These are phyloP conservation scores for Cacoxenus indagator DNA, from an alignment of 2,888 invertebrate genomes.

Conservation along the genomic window DNA sequence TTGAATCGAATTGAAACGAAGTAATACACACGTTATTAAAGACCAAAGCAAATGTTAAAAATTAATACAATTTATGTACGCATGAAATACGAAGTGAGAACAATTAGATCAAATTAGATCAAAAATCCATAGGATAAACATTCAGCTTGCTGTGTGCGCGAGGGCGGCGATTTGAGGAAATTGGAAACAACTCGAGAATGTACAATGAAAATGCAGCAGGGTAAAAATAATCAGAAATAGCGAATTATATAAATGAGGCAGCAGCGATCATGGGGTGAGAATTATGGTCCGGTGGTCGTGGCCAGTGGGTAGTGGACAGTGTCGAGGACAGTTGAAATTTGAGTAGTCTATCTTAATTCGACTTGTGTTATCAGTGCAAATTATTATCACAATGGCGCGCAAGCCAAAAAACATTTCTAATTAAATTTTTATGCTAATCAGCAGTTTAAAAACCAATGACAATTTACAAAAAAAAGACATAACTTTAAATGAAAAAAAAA, in stretches of 20 bases:
- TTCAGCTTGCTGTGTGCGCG: background rate
- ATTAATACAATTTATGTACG: background rate
- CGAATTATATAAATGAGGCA: background rate
- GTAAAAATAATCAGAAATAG: background rate
- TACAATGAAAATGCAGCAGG: background rate
- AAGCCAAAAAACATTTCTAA: constrained; percentile 1
- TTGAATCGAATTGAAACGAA: background rate
- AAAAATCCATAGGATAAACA: background rate
- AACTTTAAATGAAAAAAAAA: background rate
- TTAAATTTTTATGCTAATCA: constrained; percentile 21
- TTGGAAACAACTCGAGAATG: background rate
- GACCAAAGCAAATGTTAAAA: background rate
- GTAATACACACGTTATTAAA: background rate
- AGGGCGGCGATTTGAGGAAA: background rate
- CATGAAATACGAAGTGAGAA: background rate
- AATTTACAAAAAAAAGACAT: constrained; percentile 1
- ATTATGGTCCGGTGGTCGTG: background rate
- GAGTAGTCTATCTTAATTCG: too few relatives aligned
- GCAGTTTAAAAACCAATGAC: constrained; percentile 1
- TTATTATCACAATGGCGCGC: background rate
- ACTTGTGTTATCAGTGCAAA: background rate
- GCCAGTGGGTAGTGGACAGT: background rate
- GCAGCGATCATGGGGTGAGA: background rate
- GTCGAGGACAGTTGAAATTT: too few relatives aligned
- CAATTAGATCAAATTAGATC: background rate